phyloP scores from a whole-genome alignment of 2,113 vertebrate genomes.

The Hypomesus transpacificus region DNA sequence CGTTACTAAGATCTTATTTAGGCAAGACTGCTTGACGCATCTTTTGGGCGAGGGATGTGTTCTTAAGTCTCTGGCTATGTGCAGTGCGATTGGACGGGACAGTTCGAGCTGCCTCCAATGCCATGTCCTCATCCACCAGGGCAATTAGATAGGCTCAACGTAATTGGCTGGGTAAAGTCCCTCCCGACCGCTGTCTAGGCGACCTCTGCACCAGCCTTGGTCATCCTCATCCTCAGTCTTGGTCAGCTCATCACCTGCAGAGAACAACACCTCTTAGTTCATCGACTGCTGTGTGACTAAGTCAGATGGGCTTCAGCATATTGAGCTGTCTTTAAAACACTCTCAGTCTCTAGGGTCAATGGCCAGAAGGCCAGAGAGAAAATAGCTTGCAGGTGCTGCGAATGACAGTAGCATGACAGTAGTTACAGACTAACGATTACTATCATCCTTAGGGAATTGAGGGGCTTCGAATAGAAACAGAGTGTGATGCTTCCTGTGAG shows the following conservation, averaged over 20 bases:
- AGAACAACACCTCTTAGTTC: conserved; percentile 19
- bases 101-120: conserved; percentile 73
- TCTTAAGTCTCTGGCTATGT: conserved; percentile 77
- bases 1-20: conserved; percentile 71
- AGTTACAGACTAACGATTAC: conserved; percentile 53
- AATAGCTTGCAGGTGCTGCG: conserved; percentile 42
- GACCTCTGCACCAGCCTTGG: conserved; percentile 98
- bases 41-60: conserved; percentile 70
- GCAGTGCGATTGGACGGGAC: conserved; percentile 66
- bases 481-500: conserved; percentile 9
- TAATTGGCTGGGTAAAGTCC: conserved; percentile 99
- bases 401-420: conserved; percentile 48
- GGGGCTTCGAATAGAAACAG: conserved; percentile 13
- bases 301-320: conserved; percentile 4
- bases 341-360: not conserved
- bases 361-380: conserved; percentile 20
- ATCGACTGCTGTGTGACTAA: too few species aligned
- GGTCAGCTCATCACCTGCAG: conserved; percentile 89
- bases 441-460: conserved; percentile 29
- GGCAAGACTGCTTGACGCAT: conserved; percentile 71
- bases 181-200: conserved; percentile 88
- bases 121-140: conserved; percentile 50
- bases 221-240: conserved; percentile 97
- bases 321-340: not conserved
- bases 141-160: conserved; percentile 88